Conservation (phyloP, 2,888 invertebrate genomes). For the Mycalesis mineus region DNA sequence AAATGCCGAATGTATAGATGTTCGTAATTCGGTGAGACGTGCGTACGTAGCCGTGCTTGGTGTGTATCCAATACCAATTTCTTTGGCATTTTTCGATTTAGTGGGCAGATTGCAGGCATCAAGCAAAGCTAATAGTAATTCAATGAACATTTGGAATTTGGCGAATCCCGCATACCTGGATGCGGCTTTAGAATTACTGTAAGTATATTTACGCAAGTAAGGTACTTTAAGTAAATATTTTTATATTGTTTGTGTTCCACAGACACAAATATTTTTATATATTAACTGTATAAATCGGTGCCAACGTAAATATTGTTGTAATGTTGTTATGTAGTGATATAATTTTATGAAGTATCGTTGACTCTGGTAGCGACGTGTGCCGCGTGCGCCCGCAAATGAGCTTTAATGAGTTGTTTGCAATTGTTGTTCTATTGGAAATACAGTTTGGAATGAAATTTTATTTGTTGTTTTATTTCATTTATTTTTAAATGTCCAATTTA, state of each 20-base stretch:
- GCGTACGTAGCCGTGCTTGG: no score
- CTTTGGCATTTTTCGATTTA: no score
- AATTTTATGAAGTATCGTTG: conserved; percentile 71
- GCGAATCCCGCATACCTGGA: no score
- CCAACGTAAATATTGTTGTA: conserved; percentile 77
- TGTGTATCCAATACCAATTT: no score
- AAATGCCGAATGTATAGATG: no score
- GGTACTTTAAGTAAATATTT: conserved; percentile 71
- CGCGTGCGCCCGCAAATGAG: conserved; percentile 45
- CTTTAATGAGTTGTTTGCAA: conserved; percentile 71
- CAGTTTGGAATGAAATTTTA: conserved; percentile 56
- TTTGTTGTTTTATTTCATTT: conserved; percentile 39
- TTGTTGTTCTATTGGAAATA: conserved; percentile 76
- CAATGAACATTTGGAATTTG: no score
- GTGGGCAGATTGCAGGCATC: no score
- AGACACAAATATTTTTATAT: conserved; percentile 72
- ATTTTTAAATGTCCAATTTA: conserved; percentile 27
- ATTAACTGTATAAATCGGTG: conserved; percentile 70
- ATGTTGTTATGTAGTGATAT: conserved; percentile 75
- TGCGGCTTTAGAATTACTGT: conserved; percentile 62
- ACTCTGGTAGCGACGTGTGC: conserved; percentile 55
- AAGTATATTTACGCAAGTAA: conserved; percentile 69
- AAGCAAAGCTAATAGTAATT: no score
- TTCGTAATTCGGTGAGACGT: no score
- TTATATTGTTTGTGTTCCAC: conserved; percentile 69